Conservation (phyloP, 2,888 invertebrate genomes). For the Leptinotarsa tumamoca region DNA sequence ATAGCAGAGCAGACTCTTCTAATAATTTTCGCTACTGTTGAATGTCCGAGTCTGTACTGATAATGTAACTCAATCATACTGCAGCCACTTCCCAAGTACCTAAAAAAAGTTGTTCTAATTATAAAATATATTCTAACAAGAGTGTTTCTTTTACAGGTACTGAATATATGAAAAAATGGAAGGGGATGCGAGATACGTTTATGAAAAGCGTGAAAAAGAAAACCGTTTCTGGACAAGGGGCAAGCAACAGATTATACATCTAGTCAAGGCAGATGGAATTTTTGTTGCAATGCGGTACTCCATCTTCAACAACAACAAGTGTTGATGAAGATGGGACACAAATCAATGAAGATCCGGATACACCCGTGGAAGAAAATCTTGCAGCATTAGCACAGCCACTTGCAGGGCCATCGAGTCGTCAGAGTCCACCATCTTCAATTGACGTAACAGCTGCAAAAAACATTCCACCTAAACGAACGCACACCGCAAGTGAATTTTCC, state of each 20-base stretch:
- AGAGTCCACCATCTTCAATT: conserved; percentile 5
- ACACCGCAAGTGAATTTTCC: not conserved
- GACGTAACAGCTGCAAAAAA: conserved; percentile 5
- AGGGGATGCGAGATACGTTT: conserved; percentile 14
- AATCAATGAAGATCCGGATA: conserved; percentile 5
- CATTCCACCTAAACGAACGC: conserved; percentile 3
- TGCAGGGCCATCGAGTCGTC: conserved; percentile 11
- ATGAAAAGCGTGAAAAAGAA: conserved; percentile 10
- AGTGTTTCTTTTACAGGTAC: not conserved
- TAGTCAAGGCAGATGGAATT: conserved; percentile 3
- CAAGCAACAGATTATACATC: conserved; percentile 4
- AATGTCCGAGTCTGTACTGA: conserved; percentile 19
- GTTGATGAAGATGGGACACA: conserved; percentile 10
- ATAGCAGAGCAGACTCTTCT: conserved; percentile 13
- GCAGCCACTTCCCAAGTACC: conserved; percentile 24
- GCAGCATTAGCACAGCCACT: conserved; percentile 6
- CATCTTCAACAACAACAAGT: conserved; percentile 5
- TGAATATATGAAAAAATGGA: conserved; percentile 16
- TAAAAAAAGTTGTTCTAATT: conserved; percentile 12
- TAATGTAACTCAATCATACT: conserved; percentile 20
- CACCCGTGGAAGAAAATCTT: not conserved
- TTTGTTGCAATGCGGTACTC: conserved; percentile 1
- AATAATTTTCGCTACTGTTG: conserved; percentile 12
- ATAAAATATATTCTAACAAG: conserved; percentile 8
- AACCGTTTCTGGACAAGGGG: conserved; percentile 12